phyloP scores from a whole-genome alignment of 2,113 vertebrate genomes.

The Sapayoa aenigma region DNA sequence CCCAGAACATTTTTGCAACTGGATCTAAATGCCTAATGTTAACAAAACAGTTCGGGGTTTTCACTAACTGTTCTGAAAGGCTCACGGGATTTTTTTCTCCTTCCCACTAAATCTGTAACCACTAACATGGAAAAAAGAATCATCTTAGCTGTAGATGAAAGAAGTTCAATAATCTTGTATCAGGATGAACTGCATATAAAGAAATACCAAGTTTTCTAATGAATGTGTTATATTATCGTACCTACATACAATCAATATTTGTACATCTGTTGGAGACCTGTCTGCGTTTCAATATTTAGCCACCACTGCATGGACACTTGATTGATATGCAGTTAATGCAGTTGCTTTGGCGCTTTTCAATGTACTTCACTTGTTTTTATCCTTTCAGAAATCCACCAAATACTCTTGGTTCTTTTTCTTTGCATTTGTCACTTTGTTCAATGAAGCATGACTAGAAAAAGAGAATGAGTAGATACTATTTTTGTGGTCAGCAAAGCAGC shows the following conservation, averaged over 20 bases:
- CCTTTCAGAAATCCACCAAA: conserved; percentile 61
- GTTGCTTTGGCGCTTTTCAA: conserved; percentile 60
- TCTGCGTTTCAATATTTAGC: conserved; percentile 44
- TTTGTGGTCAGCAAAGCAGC: conserved; percentile 82
- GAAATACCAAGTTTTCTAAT: conserved; percentile 45
- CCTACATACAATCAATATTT: conserved; percentile 46
- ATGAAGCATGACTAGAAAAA: conserved; percentile 73
- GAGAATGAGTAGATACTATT: conserved; percentile 74
- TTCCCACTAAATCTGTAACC: conserved; percentile 34
- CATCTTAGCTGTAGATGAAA: conserved; percentile 51
- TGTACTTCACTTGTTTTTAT: conserved; percentile 59
- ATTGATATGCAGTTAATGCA: conserved; percentile 46
- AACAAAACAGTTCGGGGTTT: background rate
- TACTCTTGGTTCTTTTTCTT: conserved; percentile 62
- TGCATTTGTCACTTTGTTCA: conserved; percentile 74
- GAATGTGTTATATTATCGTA: conserved; percentile 71
- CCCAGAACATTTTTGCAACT: conserved; percentile 23
- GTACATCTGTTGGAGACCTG: conserved; percentile 54
- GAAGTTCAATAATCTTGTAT: conserved; percentile 62
- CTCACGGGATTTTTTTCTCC: background rate
- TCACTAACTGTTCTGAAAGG: conserved; percentile 34
- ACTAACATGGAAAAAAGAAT: conserved; percentile 21
- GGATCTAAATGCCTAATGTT: conserved; percentile 22
- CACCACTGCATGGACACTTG: conserved; percentile 62
- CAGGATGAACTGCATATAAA: conserved; percentile 61